phyloP scores from a whole-genome alignment of 2,888 invertebrate genomes.

The Macrophya annulata region DNA sequence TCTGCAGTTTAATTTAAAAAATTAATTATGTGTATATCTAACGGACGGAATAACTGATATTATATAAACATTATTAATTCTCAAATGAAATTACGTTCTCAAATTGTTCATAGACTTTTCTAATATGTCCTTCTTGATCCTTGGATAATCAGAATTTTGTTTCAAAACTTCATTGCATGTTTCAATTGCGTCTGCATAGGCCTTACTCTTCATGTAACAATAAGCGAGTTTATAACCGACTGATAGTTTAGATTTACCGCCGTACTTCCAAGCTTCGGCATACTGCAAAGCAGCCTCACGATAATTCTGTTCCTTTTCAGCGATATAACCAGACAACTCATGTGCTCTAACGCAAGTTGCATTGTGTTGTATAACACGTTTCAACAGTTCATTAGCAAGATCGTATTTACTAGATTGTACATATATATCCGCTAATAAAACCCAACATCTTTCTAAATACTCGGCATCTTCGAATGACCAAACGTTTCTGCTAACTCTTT shows the following conservation, averaged over 20 bases:
- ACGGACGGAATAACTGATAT: background rate
- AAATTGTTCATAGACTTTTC: constrained; percentile 93
- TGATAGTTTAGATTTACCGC: constrained; percentile 90
- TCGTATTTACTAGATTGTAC: constrained; percentile 92
- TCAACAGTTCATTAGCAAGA: constrained; percentile 91
- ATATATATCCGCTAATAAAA: constrained; percentile 95
- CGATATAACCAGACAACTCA: constrained; percentile 92
- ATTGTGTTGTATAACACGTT: constrained; percentile 90
- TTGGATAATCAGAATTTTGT: constrained; percentile 93
- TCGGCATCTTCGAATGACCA: constrained; percentile 99
- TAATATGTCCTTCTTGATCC: constrained; percentile 95
- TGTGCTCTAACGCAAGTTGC: constrained; percentile 95
- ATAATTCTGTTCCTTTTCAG: constrained; percentile 96
- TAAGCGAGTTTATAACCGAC: constrained; percentile 97
- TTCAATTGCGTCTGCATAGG: constrained; percentile 95
- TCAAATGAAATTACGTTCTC: constrained; percentile 81
- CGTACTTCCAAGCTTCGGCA: constrained; percentile 92
- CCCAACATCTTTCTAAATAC: constrained; percentile 97
- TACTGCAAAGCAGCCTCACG: constrained; percentile 92
- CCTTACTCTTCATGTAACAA: constrained; percentile 94
- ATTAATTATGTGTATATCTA: background rate
- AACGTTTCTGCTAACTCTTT: constrained; percentile 90
- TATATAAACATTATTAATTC: background rate
- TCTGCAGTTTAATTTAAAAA: background rate
- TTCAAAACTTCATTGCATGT: constrained; percentile 92